Evolutionary conservation across 2,888 invertebrate genomes (phyloP).

Genomic region (Glyphotaelius pellucidus): DNA sequence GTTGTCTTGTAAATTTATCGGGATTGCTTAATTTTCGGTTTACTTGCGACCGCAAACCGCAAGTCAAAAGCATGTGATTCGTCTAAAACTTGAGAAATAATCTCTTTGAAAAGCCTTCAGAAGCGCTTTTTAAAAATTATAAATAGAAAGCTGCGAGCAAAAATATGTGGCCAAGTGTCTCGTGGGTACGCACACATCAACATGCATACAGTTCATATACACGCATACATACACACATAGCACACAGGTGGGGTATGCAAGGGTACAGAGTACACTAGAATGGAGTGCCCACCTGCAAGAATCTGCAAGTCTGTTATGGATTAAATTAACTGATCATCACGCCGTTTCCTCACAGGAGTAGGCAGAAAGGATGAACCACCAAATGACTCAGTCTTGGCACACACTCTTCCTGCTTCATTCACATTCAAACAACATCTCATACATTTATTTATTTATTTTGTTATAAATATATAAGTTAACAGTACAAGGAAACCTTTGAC

Average conservation of each 20-base stretch:
- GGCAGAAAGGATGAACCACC: no score
- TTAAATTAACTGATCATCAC: no score
- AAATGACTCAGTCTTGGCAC: no score
- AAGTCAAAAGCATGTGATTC: neutral
- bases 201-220: neutral
- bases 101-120: conserved; percentile 51
- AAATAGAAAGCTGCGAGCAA: conserved; percentile 41
- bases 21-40: neutral
- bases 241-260: neutral
- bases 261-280: neutral
- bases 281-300: neutral
- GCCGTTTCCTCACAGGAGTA: no score
- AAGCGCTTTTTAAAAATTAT: conserved; percentile 55
- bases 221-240: neutral
- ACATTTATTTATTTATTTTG: no score
- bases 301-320: no score
- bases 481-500: no score
- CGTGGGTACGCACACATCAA: neutral
- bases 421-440: no score
- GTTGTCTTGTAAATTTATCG: neutral
- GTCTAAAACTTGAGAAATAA: conserved; percentile 35
- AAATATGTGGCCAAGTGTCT: neutral
- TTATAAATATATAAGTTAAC: no score
- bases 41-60: neutral
- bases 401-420: no score